Base-by-base conservation (phyloP, 2,113 vertebrate species). In the Acrocephalus kingi region DNA sequence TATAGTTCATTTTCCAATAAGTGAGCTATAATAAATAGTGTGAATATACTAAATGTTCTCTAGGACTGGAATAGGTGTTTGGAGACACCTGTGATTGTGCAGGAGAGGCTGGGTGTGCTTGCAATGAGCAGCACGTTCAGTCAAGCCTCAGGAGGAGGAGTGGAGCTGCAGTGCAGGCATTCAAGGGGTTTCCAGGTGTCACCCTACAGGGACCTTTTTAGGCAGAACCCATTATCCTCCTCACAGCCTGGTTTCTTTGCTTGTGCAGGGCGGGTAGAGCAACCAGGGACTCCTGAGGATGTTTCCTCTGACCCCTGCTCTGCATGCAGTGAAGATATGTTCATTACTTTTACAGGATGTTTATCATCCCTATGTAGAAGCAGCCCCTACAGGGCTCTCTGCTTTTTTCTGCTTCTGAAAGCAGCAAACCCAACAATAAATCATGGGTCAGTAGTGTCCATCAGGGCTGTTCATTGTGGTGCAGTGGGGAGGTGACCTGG, bases 261-360 rank as follows among this genome's bases (percentile, higher is more conserved):
- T 82, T 0, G 0, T 46, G 61, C 51, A 28, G 39, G 49, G 37
- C 0, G 0, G 8, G 18, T 16, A 46, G 33, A 90, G 45, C 62
- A 68, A 11, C 6, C 30, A 35, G 15, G 48, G 55, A 23, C 28
- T 63, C 25, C 51, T 35, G 46, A 56, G 77, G n/a, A 21, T 4
- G 2, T 91, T 84, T 69, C 37, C 23, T 71, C 64, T 1, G 7
- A 15, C 18, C 35, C 15, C 30, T 6, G 16, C 12, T 77, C 92
- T 66, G 51, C 1, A 1, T 58, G 43, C 55, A 51, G 43, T n/a
- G 33, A 54, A 84, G 86, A 31, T 72, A 41, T 62, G 74, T 48
- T 91, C 62, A 28, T 90, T 75, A 37, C 54, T 79, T 89, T 43
- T 0, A 0, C 23, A 72, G 82, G 75, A 18, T 75, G 66, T 96